These are phyloP conservation scores for Phanerotoma sp. DNA, from an alignment of 2,888 invertebrate species.

Conservation along the genomic window DNA sequence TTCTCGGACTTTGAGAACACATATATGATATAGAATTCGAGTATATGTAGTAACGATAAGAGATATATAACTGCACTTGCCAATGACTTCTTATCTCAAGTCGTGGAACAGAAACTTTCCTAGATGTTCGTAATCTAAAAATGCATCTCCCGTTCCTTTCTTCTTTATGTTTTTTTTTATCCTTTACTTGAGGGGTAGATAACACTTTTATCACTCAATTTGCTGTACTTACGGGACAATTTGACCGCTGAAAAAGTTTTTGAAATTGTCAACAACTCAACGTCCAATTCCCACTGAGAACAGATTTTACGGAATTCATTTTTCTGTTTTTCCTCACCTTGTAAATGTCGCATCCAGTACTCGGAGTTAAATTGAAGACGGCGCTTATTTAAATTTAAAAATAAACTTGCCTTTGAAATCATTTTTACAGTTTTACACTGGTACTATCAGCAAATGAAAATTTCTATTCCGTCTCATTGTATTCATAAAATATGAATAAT, in stretches of 20 bases:
- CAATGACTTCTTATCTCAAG: slow-evolving; percentile 32
- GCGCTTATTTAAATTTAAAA: no score
- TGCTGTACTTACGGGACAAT: slow-evolving; percentile 25
- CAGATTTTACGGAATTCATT: neutral
- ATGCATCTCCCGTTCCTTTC: slow-evolving; percentile 2
- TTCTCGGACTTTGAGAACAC: neutral
- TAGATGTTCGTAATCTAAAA: slow-evolving; percentile 12
- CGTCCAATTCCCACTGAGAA: slow-evolving; percentile 12
- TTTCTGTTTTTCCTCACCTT: no score
- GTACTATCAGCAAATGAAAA: no score
- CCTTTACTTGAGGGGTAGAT: slow-evolving; percentile 27
- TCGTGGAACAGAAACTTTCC: slow-evolving; percentile 26
- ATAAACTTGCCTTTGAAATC: no score
- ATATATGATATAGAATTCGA: neutral
- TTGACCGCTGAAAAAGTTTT: slow-evolving; percentile 7
- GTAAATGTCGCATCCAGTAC: no score
- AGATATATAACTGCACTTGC: slow-evolving; percentile 29
- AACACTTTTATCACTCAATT: slow-evolving; percentile 35
- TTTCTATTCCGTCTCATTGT: no score
- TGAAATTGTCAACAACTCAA: neutral
- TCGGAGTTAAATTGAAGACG: no score
- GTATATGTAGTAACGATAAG: slow-evolving; percentile 1
- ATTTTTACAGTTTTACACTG: no score
- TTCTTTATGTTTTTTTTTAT: slow-evolving; percentile 24
- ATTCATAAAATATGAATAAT: no score